Evolutionary conservation across 2,888 invertebrate genomes (phyloP).

Genomic region (Cyrtodaria siliqua): DNA sequence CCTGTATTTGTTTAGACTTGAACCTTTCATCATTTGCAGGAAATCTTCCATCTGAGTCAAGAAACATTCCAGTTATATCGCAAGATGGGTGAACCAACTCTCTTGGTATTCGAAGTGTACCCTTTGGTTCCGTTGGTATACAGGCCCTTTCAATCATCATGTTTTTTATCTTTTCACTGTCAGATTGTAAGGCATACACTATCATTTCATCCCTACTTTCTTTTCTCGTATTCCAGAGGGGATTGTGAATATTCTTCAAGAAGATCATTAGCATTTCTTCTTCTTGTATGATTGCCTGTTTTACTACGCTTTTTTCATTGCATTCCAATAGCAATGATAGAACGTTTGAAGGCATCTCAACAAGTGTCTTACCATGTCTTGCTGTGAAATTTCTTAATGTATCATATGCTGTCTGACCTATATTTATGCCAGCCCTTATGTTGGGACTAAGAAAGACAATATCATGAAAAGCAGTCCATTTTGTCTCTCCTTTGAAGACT

Average conservation of each 20-base stretch:
- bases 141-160: constrained; percentile 52
- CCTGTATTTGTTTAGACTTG: constrained; percentile 15
- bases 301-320: background rate
- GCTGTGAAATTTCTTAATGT: background rate
- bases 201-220: background rate
- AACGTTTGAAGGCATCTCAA: background rate
- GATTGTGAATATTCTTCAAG: constrained; percentile 1
- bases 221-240: constrained; percentile 6
- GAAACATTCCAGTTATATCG: constrained; percentile 65
- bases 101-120: constrained; percentile 59
- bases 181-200: constrained; percentile 4
- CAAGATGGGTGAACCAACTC: constrained; percentile 73
- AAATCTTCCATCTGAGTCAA: constrained; percentile 70
- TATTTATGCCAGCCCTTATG: constrained; percentile 3
- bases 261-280: background rate
- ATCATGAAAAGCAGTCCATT: constrained; percentile 16
- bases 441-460: constrained; percentile 35
- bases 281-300: background rate
- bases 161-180: background rate
- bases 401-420: constrained; percentile 26
- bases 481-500: constrained; percentile 35
- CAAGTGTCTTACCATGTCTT: background rate
- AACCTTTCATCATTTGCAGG: constrained; percentile 48
- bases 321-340: background rate
- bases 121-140: constrained; percentile 71